phyloP scores from a whole-genome alignment of 2,888 invertebrate species.

The Ecliptopera silaceata region DNA sequence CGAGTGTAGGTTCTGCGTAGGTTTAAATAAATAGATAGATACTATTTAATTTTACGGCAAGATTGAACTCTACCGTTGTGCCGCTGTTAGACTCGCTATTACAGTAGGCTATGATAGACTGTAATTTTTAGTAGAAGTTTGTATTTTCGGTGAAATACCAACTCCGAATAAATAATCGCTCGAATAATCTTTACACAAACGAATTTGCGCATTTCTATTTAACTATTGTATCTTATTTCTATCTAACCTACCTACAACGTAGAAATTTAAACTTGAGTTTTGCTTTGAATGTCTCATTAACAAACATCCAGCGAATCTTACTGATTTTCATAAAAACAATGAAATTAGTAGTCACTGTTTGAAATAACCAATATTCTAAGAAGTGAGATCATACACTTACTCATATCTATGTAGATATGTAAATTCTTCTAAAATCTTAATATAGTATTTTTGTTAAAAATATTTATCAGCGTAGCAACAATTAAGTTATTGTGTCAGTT shows the following conservation, averaged over 20 bases:
- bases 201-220: neutral
- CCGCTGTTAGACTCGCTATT: neutral
- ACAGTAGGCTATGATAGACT: neutral
- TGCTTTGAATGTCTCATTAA: neutral
- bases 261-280: too few species aligned
- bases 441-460: neutral
- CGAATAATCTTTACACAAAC: neutral
- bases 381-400: neutral
- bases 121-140: neutral
- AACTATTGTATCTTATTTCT: neutral
- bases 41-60: neutral
- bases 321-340: neutral
- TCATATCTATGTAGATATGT: neutral
- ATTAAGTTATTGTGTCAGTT: constrained; percentile 32
- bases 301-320: neutral
- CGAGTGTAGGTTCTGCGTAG: neutral
- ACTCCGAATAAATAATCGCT: neutral
- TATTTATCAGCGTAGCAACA: constrained; percentile 28
- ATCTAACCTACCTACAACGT: neutral
- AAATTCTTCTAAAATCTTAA: neutral
- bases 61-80: neutral
- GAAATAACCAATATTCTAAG: neutral
- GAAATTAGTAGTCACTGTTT: neutral
- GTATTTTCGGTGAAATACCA: neutral
- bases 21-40: neutral